Percentiles rank a stretch among this genome's conserved stretches.
These are phyloP conservation scores for Tetropium fuscum DNA, from an alignment of 2,888 invertebrate genomes.

Conservation along the genomic window DNA sequence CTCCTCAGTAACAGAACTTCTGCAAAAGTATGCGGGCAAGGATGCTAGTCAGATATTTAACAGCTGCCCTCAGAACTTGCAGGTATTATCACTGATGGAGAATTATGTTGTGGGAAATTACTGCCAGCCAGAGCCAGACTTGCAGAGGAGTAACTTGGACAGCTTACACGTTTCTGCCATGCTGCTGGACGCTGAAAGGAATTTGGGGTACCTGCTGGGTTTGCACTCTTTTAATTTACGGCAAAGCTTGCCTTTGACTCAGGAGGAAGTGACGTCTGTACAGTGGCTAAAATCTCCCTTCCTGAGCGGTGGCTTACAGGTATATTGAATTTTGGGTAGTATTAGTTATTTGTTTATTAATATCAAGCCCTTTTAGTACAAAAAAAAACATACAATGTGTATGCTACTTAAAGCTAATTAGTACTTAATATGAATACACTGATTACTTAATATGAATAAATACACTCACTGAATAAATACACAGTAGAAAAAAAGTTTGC, in stretches of 20 bases:
- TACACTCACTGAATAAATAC: too few relatives aligned
- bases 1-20: constrained; percentile 73
- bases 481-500: too few relatives aligned
- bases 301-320: constrained; percentile 80
- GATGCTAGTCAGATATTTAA: constrained; percentile 80
- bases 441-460: too few relatives aligned
- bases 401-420: too few relatives aligned
- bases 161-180: constrained; percentile 67
- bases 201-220: constrained; percentile 83
- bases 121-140: constrained; percentile 67
- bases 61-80: constrained; percentile 70
- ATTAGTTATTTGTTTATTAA: too few relatives aligned
- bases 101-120: constrained; percentile 77
- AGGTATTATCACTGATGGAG: constrained; percentile 70
- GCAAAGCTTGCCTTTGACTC: constrained; percentile 79
- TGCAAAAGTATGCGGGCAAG: constrained; percentile 75
- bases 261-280: constrained; percentile 78
- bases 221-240: constrained; percentile 83
- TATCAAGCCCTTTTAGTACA: too few relatives aligned
- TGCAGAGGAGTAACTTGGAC: constrained; percentile 53
- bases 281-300: constrained; percentile 74
- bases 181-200: constrained; percentile 81
- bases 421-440: too few relatives aligned
- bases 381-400: too few relatives aligned
- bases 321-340: too few relatives aligned